phyloP scores from a whole-genome alignment of 2,113 vertebrate genomes.

The Elgaria multicarinata region DNA sequence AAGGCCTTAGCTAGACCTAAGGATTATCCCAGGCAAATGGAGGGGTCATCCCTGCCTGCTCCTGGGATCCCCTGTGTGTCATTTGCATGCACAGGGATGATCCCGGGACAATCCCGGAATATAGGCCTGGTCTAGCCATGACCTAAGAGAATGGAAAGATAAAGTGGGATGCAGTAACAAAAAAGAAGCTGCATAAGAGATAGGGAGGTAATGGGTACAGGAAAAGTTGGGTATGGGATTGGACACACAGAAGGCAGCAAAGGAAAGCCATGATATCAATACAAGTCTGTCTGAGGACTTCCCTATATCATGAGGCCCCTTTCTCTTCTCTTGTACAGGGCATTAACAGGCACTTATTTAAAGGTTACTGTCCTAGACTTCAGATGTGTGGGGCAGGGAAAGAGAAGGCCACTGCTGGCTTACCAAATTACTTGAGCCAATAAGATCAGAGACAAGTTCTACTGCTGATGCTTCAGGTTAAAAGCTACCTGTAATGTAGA shows the following conservation, averaged over 20 bases:
- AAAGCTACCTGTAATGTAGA: neutral
- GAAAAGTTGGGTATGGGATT: neutral
- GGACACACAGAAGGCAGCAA: neutral
- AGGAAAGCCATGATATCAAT: neutral
- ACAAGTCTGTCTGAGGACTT: neutral
- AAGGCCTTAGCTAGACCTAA: no score
- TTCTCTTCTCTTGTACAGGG: neutral
- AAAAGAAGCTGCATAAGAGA: neutral
- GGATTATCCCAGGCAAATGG: no score
- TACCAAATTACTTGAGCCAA: neutral
- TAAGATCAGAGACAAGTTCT: neutral
- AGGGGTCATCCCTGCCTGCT: no score
- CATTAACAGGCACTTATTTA: neutral
- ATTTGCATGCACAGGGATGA: no score
- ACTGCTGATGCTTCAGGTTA: neutral
- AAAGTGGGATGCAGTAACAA: neutral
- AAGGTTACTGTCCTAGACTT: neutral
- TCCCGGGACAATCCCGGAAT: no score
- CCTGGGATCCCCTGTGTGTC: no score
- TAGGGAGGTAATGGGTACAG: neutral
- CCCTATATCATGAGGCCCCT: neutral
- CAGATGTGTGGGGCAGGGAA: neutral
- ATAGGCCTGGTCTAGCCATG: no score
- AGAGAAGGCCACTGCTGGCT: neutral
- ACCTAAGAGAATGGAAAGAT: neutral